These are phyloP conservation scores for Pecten maximus DNA, from an alignment of 2,888 invertebrate genomes.

Conservation along the genomic window DNA sequence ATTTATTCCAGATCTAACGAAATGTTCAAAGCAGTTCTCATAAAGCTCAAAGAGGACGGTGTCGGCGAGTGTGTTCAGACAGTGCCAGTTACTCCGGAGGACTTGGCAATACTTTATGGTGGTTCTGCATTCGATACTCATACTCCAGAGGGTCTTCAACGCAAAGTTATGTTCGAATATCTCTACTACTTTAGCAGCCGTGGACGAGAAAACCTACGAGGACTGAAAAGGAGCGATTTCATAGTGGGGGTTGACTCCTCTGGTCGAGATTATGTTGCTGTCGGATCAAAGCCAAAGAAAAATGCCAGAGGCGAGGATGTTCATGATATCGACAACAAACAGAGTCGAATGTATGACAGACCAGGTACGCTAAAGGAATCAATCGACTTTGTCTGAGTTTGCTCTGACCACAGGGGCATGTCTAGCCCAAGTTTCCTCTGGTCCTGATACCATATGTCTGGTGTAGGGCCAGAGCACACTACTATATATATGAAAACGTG, in stretches of 20 bases:
- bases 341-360: neutral
- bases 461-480: too few relatives aligned
- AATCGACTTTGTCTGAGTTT: too few relatives aligned
- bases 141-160: conserved; percentile 8
- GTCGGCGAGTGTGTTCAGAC: conserved; percentile 28
- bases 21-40: conserved; percentile 41
- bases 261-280: neutral
- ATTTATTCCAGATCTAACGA: neutral
- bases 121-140: neutral
- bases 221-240: conserved; percentile 28
- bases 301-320: neutral
- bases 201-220: conserved; percentile 24
- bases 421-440: too few relatives aligned
- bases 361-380: neutral
- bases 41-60: conserved; percentile 35
- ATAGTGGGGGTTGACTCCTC: neutral
- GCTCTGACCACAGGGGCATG: too few relatives aligned
- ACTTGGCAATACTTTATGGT: conserved; percentile 35
- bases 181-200: conserved; percentile 35
- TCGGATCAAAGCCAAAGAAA: neutral
- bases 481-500: too few relatives aligned
- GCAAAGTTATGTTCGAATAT: conserved; percentile 35
- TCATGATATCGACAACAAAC: neutral
- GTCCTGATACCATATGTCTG: too few relatives aligned
- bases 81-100: neutral